These are phyloP conservation scores for Masnerella sp. DNA, from an alignment of 2,888 invertebrate species.

Conservation along the genomic window DNA sequence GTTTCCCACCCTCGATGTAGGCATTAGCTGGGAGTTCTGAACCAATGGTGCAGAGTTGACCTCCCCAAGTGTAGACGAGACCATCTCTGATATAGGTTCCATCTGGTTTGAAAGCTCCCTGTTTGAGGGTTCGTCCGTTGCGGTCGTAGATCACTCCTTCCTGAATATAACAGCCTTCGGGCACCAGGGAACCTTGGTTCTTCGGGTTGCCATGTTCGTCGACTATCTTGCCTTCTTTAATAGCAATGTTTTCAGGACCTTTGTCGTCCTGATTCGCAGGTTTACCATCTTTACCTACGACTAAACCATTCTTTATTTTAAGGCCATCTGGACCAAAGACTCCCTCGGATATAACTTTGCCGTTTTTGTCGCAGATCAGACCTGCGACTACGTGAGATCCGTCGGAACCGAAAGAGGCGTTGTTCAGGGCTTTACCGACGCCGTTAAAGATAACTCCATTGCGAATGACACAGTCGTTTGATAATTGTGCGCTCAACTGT, in stretches of 20 bases:
- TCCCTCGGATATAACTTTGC: constrained; percentile 69
- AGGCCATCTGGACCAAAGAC: constrained; percentile 73
- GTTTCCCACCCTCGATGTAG: constrained; percentile 71
- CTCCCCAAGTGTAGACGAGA: constrained; percentile 73
- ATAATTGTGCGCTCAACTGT: constrained; percentile 68
- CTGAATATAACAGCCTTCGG: constrained; percentile 73
- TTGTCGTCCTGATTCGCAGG: constrained; percentile 72
- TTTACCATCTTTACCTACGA: constrained; percentile 72
- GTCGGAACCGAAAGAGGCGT: constrained; percentile 72
- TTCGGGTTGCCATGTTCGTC: constrained; percentile 69
- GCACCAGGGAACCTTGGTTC: constrained; percentile 70
- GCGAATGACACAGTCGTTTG: constrained; percentile 71
- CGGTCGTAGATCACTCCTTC: constrained; percentile 71
- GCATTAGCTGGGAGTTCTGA: constrained; percentile 69
- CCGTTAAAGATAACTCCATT: constrained; percentile 73
- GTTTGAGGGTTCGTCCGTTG: constrained; percentile 69
- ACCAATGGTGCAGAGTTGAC: constrained; percentile 71
- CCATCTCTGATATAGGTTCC: constrained; percentile 74
- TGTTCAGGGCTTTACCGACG: constrained; percentile 68
- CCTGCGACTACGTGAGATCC: constrained; percentile 73
- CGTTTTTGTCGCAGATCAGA: constrained; percentile 70
- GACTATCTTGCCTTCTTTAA: constrained; percentile 73
- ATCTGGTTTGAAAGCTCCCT: constrained; percentile 72
- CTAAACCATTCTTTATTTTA: constrained; percentile 72
- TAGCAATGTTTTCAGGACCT: constrained; percentile 70